phyloP scores from a whole-genome alignment of 2,113 vertebrate species.

The Chaetorhynchus papuensis region DNA sequence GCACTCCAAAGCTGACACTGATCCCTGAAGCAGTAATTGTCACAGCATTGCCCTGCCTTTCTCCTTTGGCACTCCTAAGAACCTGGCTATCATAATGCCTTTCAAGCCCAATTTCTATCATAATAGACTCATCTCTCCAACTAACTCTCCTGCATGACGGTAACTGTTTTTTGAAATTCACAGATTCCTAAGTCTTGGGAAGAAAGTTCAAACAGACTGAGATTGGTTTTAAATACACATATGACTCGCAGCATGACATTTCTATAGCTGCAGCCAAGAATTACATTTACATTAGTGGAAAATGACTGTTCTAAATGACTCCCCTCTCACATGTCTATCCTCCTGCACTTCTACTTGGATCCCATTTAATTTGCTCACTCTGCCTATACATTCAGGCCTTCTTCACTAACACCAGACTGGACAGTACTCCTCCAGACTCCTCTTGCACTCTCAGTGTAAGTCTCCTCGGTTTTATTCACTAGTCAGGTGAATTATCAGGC shows the following conservation, averaged over 20 bases:
- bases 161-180: neutral
- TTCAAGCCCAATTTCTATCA: neutral
- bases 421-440: neutral
- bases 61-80: neutral
- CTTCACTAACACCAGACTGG: neutral
- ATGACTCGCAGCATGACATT: neutral
- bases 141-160: neutral
- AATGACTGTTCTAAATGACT: neutral
- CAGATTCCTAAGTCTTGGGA: neutral
- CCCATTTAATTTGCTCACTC: neutral
- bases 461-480: neutral
- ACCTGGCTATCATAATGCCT: neutral
- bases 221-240: neutral
- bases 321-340: neutral
- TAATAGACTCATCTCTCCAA: neutral
- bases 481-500: neutral
- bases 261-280: neutral
- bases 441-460: neutral
- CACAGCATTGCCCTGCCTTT: neutral
- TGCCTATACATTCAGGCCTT: neutral
- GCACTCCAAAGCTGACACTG: neutral
- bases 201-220: neutral
- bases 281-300: neutral
- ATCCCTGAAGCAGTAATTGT: neutral
- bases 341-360: neutral